These are phyloP conservation scores for Dreissena rostriformis DNA, from an alignment of 1,140 invertebrate genomes.

Conservation along the genomic window DNA sequence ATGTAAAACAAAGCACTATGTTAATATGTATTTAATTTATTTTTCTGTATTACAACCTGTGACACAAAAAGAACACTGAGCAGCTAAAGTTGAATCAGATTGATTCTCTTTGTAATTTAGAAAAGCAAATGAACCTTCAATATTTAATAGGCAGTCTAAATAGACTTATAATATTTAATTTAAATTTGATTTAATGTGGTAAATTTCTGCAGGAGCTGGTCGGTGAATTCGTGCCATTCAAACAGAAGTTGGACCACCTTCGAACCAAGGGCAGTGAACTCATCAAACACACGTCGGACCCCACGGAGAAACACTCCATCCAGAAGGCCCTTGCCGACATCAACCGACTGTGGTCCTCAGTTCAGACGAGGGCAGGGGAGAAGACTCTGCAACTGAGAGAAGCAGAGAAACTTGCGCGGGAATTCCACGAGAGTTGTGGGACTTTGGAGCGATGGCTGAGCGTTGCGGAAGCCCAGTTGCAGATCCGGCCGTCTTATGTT, in stretches of 20 bases:
- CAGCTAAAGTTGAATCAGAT: too few species aligned
- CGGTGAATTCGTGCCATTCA: constrained; percentile 70
- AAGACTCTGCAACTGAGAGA: constrained; percentile 89
- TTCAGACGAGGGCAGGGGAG: constrained; percentile 87
- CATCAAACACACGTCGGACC: constrained; percentile 67
- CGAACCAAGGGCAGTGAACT: constrained; percentile 69
- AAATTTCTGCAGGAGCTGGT: constrained; percentile 37
- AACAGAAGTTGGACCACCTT: constrained; percentile 67
- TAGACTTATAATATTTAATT: too few species aligned
- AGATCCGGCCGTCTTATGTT: constrained; percentile 88
- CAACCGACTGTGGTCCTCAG: constrained; percentile 88
- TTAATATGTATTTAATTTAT: too few species aligned
- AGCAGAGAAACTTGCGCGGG: constrained; percentile 92
- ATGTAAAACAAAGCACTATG: too few species aligned
- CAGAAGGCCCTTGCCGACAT: constrained; percentile 68
- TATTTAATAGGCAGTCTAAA: too few species aligned
- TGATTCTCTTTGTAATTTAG: too few species aligned
- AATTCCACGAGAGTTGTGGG: constrained; percentile 92
- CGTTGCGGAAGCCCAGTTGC: constrained; percentile 90
- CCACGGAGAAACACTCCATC: constrained; percentile 69
- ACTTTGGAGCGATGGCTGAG: constrained; percentile 91
- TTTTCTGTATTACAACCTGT: too few species aligned
- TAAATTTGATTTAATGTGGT: too few species aligned
- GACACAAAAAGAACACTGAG: too few species aligned
- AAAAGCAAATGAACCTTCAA: too few species aligned